Evolutionary conservation across 2,113 vertebrate genomes (phyloP).

Genomic region (Microcebus ravelobensis): DNA sequence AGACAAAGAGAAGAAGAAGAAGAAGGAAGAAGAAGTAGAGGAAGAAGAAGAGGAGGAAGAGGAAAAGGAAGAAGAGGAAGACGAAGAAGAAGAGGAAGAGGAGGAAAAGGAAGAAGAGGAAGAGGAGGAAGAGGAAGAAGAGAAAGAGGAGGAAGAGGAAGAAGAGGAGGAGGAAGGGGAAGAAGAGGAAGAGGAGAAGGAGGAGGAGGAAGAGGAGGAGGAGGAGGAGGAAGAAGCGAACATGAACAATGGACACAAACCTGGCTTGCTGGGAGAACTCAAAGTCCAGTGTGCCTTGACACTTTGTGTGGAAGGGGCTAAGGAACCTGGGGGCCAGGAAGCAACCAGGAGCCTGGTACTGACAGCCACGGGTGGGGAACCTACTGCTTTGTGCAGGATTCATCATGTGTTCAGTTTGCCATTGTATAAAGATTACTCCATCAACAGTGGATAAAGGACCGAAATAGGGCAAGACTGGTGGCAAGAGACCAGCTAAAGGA

Average conservation of each 20-base stretch:
- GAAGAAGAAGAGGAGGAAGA: too few relatives aligned
- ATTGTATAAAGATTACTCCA: neutral
- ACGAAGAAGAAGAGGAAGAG: too few relatives aligned
- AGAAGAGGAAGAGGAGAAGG: neutral
- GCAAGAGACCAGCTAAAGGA: neutral
- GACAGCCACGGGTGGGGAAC: neutral
- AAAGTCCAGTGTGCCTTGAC: neutral
- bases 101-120: too few relatives aligned
- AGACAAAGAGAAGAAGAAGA: neutral
- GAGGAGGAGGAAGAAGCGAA: neutral
- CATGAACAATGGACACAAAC: neutral
- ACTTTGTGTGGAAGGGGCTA: neutral
- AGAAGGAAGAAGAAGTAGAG: too few relatives aligned
- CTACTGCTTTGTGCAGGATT: neutral
- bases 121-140: neutral
- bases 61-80: too few relatives aligned
- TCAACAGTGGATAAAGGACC: neutral
- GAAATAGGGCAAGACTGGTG: neutral
- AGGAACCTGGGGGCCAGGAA: neutral
- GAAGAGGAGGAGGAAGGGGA: too few relatives aligned
- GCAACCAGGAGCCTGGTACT: neutral
- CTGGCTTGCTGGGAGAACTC: neutral
- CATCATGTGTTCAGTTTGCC: neutral
- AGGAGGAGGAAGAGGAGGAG: neutral
- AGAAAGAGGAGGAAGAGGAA: neutral